Base-by-base conservation (phyloP, 53 echinoderm and acorn worm genomes). In the Zoroaster sp. region DNA sequence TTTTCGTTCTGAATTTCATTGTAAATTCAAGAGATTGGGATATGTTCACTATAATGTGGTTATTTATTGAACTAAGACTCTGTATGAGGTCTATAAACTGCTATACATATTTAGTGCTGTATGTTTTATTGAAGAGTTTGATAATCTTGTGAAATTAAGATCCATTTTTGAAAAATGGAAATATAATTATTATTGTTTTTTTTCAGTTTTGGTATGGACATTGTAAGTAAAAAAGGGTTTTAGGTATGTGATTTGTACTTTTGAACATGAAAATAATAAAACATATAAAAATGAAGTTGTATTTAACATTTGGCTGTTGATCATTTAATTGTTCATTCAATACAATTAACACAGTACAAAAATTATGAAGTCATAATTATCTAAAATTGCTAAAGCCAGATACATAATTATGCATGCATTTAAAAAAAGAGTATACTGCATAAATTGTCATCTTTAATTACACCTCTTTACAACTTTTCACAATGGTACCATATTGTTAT, bases 51-150 rank as follows among this genome's bases (percentile, higher is more conserved):
- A 21, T 55, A 55, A 55, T 21, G 20, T 23, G 55, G 23, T 55
- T 53, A 85, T 85, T 85, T 85, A 85, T 85, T 69, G 85, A 51
- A 69, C 46, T 83, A 35, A 51, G 85, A 85, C 85, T 85, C 49
- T 17, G 18, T n/a, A 42, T 6, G 5, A 52, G 71, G 85, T 85
- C 85, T 85, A 45, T 85, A 85, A 85, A 85, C 52, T 85, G 74
- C 42, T 20, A 74, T 40, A 21, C 1, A 43, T 74, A 15, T 80
- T 41, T 18, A 0, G 33, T 43, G 41, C 25, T 67, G 39, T 78
- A 59, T 38, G 54, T 78, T 78, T 54, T 74, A 5, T 47, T 31
- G 15, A 30, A 44, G 25, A 20, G n/a, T 37, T 7, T 69, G 1
- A 69, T 69, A 35, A 14, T 41, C 31, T 15, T 76, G 45, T 32